Percentiles rank a stretch among this genome's conserved stretches.
phyloP scores from a whole-genome alignment of 2,888 invertebrate genomes.

The Blomia tropicalis region DNA sequence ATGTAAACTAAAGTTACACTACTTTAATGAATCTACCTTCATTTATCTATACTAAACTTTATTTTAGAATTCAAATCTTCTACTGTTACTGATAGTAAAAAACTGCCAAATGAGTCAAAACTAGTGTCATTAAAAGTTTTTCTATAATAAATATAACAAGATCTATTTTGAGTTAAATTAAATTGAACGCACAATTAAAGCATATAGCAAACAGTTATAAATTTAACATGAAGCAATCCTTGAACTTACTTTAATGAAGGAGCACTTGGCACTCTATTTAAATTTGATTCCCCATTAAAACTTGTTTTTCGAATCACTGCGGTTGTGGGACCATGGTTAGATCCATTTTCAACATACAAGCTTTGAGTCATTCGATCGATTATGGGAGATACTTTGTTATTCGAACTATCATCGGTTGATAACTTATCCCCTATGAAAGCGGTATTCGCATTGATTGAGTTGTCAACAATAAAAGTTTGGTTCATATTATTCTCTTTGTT shows the following conservation, averaged over 20 bases:
- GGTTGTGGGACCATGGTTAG: not conserved
- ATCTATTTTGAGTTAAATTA: no score
- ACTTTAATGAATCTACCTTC: no score
- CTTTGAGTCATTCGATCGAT: constrained; percentile 25
- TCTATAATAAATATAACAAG: no score
- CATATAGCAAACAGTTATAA: no score
- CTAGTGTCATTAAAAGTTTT: no score
- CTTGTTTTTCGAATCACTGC: constrained; percentile 16
- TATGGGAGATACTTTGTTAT: not conserved
- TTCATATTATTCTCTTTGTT: not conserved
- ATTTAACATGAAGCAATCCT: no score
- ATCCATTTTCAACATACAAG: constrained; percentile 11
- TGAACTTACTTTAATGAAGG: constrained; percentile 53
- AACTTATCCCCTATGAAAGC: not conserved
- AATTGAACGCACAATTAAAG: no score
- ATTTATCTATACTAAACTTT: no score
- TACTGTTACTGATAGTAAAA: constrained; percentile 2
- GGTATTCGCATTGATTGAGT: not conserved
- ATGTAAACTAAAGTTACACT: not conserved
- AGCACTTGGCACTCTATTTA: constrained; percentile 51
- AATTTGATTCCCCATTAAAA: constrained; percentile 17
- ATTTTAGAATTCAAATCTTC: no score
- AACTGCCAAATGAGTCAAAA: not conserved
- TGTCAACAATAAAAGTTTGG: not conserved
- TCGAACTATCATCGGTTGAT: no score